A percentile compares a stretch with the other conserved stretches of the same genome.
Conservation (phyloP, 2,113 vertebrate genomes). For the Centropus bengalensis region DNA sequence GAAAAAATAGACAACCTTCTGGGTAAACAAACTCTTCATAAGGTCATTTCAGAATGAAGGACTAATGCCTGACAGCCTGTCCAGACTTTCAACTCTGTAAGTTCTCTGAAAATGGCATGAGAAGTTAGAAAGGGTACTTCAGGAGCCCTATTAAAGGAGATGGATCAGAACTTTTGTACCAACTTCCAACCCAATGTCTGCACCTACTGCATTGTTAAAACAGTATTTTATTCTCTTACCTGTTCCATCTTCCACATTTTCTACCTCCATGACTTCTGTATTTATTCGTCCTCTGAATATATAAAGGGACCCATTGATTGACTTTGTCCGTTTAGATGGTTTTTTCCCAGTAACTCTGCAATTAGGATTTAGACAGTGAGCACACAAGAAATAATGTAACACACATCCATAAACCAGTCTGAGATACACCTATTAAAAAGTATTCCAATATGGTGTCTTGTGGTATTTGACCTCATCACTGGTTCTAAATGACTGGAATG, state of each 20-base stretch:
- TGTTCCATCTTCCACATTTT: slow-evolving; percentile 98
- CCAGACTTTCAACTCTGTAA: neutral
- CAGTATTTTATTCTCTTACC: slow-evolving; percentile 76
- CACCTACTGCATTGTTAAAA: neutral
- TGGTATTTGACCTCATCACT: neutral
- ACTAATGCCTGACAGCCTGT: neutral
- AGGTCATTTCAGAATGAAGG: neutral
- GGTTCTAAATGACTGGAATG: neutral
- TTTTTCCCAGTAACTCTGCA: slow-evolving; percentile 95
- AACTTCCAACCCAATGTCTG: neutral
- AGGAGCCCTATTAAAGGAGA: neutral
- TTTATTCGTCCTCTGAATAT: slow-evolving; percentile 98
- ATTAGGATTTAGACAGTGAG: slow-evolving; percentile 25
- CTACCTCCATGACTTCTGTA: slow-evolving; percentile 99
- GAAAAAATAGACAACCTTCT: slow-evolving; percentile 19
- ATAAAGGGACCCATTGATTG: slow-evolving; percentile 93
- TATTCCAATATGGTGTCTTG: neutral
- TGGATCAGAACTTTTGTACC: neutral
- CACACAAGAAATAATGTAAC: neutral
- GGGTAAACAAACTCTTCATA: neutral
- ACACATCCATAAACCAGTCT: neutral
- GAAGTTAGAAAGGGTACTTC: neutral
- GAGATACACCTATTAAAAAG: neutral
- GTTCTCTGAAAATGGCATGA: neutral
- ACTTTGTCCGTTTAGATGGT: slow-evolving; percentile 93